Conservation (phyloP, 2,888 invertebrate genomes). For the Deladenus siricidicola region DNA sequence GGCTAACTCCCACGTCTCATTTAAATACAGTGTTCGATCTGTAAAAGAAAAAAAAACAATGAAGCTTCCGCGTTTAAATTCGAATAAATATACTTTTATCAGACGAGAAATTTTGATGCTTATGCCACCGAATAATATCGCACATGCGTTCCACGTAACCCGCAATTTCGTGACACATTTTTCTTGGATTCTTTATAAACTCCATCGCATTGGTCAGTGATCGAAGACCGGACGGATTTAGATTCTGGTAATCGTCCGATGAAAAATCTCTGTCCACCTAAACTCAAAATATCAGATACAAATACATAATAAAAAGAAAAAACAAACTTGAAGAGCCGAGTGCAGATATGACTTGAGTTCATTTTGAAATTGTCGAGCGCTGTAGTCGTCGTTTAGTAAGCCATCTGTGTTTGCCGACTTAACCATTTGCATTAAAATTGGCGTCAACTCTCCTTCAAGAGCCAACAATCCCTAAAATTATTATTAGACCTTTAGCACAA, state of each 20-base stretch:
- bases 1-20: conserved; percentile 97
- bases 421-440: conserved; percentile 96
- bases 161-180: conserved; percentile 77
- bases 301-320: not conserved
- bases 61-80: not conserved
- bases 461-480: conserved; percentile 71
- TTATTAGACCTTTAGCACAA: not conserved
- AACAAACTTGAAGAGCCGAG: conserved; percentile 39
- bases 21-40: conserved; percentile 73
- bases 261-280: conserved; percentile 48
- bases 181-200: conserved; percentile 88
- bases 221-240: conserved; percentile 69
- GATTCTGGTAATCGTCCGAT: conserved; percentile 63
- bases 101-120: conserved; percentile 25
- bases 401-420: conserved; percentile 88
- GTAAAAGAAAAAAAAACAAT: too few species aligned
- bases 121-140: conserved; percentile 58
- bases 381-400: conserved; percentile 90
- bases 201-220: conserved; percentile 84
- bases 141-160: conserved; percentile 57
- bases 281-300: not conserved
- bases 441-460: conserved; percentile 92
- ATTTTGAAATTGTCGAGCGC: conserved; percentile 56
- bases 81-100: conserved; percentile 5
- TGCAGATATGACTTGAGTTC: conserved; percentile 51